These are phyloP conservation scores for Macquaria australasica DNA, from an alignment of 2,113 vertebrate genomes.

Conservation along the genomic window DNA sequence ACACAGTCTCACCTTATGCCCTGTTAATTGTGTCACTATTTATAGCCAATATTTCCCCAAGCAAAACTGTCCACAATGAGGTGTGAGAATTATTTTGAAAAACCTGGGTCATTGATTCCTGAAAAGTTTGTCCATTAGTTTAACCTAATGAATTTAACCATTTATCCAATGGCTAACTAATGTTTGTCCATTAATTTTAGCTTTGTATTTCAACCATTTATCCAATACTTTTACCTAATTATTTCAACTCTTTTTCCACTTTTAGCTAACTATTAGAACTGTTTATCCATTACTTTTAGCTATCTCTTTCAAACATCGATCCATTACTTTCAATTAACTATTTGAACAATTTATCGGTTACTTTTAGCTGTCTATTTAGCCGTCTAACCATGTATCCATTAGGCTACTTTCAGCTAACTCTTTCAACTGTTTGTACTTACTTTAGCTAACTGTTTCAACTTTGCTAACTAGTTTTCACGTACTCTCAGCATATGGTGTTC, in stretches of 20 bases:
- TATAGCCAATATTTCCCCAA: neutral
- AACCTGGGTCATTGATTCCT: neutral
- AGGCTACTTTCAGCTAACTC: neutral
- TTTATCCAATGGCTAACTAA: neutral
- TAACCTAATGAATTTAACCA: neutral
- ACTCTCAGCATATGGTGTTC: neutral
- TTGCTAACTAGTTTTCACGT: neutral
- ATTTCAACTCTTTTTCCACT: no score
- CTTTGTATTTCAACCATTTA: neutral
- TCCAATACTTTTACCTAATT: neutral
- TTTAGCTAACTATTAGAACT: neutral
- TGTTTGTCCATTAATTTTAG: neutral
- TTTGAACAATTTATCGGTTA: neutral
- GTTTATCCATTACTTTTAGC: neutral
- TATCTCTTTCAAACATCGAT: neutral
- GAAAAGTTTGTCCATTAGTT: neutral
- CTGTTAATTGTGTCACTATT: neutral
- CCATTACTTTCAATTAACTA: neutral
- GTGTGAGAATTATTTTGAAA: neutral
- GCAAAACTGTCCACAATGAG: neutral
- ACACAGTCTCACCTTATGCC: neutral
- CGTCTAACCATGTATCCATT: no score
- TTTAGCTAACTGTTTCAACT: neutral
- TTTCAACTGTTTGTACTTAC: neutral
- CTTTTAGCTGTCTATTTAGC: neutral